phyloP scores from a whole-genome alignment of 2,113 vertebrate species.

The Arvicanthis niloticus region DNA sequence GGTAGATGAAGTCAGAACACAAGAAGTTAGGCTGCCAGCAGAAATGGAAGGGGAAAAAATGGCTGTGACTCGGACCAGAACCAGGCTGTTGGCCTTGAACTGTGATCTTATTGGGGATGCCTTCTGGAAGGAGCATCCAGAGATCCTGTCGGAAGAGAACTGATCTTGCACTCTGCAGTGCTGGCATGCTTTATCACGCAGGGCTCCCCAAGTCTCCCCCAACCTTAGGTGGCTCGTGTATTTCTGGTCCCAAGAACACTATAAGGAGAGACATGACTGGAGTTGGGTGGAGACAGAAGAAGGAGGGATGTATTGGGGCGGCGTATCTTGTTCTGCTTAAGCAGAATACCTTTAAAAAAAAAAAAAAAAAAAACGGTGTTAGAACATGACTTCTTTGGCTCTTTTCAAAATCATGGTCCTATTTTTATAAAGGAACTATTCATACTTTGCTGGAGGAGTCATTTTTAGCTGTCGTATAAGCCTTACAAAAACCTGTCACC shows the following conservation, averaged over 20 bases:
- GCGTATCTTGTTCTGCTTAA: conserved; percentile 47
- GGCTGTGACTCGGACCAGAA: conserved; percentile 88
- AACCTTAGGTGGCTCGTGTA: neutral
- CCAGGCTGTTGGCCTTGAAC: conserved; percentile 87
- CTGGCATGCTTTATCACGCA: neutral
- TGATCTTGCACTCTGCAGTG: conserved; percentile 75
- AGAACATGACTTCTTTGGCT: conserved; percentile 20
- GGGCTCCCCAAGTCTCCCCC: neutral
- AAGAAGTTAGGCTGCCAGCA: conserved; percentile 88
- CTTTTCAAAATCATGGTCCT: conserved; percentile 36
- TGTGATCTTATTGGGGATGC: conserved; percentile 95
- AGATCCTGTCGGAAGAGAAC: conserved; percentile 90
- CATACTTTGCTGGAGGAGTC: conserved; percentile 70
- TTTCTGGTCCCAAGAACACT: neutral
- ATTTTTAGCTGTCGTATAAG: conserved; percentile 70
- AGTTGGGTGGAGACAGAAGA: neutral
- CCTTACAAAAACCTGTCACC: conserved; percentile 47
- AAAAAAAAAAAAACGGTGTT: neutral
- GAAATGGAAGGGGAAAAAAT: conserved; percentile 90
- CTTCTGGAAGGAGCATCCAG: conserved; percentile 95
- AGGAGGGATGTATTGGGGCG: neutral
- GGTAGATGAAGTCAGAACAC: conserved; percentile 90
- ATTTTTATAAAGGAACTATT: conserved; percentile 75
- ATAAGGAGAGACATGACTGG: neutral
- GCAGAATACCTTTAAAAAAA: neutral